These are phyloP conservation scores for Homarus americanus DNA, from an alignment of 1,140 invertebrate species.

Conservation along the genomic window DNA sequence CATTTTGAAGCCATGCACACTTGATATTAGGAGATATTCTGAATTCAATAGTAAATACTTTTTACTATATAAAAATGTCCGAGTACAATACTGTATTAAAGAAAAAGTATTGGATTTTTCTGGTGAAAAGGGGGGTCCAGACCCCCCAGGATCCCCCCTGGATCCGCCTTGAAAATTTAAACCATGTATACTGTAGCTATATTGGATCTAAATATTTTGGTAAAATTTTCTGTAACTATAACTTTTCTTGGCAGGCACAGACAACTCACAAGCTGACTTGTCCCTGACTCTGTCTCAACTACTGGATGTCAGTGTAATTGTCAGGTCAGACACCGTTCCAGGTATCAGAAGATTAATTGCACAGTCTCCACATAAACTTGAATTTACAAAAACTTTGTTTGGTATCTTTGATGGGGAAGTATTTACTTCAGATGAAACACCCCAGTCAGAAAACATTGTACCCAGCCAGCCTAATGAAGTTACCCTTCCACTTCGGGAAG, in stretches of 20 bases:
- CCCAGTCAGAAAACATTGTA: not conserved
- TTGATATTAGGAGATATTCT: too few species aligned
- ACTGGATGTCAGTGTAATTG: constrained; percentile 10
- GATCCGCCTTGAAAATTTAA: too few species aligned
- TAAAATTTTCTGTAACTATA: too few species aligned
- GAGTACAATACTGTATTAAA: too few species aligned
- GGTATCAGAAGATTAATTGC: not conserved
- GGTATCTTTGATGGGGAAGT: not conserved
- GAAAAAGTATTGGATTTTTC: too few species aligned
- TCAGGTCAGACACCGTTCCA: constrained; percentile 1
- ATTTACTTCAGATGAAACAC: not conserved
- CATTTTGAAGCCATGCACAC: too few species aligned
- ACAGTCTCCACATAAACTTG: not conserved
- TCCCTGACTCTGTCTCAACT: constrained; percentile 24
- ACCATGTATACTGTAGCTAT: too few species aligned
- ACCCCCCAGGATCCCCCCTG: too few species aligned
- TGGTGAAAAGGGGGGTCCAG: too few species aligned
- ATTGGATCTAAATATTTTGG: too few species aligned
- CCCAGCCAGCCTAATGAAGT: not conserved
- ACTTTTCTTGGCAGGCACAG: not conserved
- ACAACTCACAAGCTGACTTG: not conserved
- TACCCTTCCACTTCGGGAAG: constrained; percentile 1
- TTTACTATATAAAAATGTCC: too few species aligned
- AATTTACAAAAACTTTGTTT: not conserved
- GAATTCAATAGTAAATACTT: too few species aligned